These are phyloP conservation scores for Formica aserva DNA, from an alignment of 2,888 invertebrate species.

Conservation along the genomic window DNA sequence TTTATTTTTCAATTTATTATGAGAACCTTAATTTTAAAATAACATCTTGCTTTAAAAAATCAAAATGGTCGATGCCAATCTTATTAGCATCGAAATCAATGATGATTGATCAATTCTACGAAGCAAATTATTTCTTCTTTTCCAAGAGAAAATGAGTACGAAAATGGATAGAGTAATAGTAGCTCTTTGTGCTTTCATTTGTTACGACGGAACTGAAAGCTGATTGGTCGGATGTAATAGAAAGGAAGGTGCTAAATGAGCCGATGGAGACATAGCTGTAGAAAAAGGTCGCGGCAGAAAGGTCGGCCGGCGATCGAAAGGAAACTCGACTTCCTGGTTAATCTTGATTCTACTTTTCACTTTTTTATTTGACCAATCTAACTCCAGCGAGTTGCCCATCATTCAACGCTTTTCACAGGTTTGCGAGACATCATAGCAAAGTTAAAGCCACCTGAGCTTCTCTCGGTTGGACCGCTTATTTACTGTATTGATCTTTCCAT, in stretches of 20 bases:
- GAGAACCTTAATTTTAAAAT: neutral
- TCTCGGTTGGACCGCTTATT: neutral
- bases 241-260: conserved; percentile 62
- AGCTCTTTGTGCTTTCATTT: conserved; percentile 28
- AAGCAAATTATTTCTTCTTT: neutral
- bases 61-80: neutral
- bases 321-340: conserved; percentile 68
- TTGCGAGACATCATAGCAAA: conserved; percentile 35
- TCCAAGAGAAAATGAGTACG: conserved; percentile 3
- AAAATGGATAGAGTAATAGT: neutral
- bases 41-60: neutral
- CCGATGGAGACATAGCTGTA: conserved; percentile 49
- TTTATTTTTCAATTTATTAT: neutral
- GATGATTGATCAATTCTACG: neutral
- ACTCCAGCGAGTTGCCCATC: conserved; percentile 26
- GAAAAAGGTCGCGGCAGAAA: conserved; percentile 33
- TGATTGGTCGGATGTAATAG: conserved; percentile 67
- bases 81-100: neutral
- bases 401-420: neutral
- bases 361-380: conserved; percentile 55
- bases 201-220: conserved; percentile 55
- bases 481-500: conserved; percentile 53
- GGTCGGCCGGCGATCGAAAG: conserved; percentile 58
- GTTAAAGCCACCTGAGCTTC: conserved; percentile 52
- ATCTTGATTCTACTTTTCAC: conserved; percentile 66